Evolutionary conservation across 2,888 invertebrate genomes (phyloP).

Genomic region (Zaprionus obscuricornis): DNA sequence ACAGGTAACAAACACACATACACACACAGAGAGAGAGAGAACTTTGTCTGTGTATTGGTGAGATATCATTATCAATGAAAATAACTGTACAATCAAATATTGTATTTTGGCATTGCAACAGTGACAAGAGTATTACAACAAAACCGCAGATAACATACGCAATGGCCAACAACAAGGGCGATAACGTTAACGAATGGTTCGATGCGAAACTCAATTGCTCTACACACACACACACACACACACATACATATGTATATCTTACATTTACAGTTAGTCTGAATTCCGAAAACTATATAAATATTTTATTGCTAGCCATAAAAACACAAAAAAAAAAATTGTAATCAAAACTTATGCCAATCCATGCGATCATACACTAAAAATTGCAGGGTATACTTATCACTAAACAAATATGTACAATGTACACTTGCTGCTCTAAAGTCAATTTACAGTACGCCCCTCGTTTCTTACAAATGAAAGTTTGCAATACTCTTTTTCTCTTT

Average conservation of each 20-base stretch:
- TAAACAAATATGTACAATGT: not conserved
- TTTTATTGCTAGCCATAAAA: too few relatives aligned
- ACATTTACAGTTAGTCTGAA: too few relatives aligned
- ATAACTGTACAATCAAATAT: conserved; percentile 57
- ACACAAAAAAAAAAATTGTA: too few relatives aligned
- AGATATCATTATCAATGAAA: conserved; percentile 71
- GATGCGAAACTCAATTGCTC: conserved; percentile 17
- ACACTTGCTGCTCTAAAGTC: not conserved
- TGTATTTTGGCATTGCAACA: conserved; percentile 57
- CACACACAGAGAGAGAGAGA: conserved; percentile 1
- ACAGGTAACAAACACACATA: conserved; percentile 11
- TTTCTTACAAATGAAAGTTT: conserved; percentile 1
- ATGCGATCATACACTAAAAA: too few relatives aligned
- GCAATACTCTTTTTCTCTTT: too few relatives aligned
- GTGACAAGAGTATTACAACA: conserved; percentile 37
- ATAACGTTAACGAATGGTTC: conserved; percentile 26
- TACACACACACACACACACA: too few relatives aligned
- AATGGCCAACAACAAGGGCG: conserved; percentile 25
- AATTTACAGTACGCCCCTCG: conserved; percentile 31
- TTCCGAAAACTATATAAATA: too few relatives aligned
- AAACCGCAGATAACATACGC: too few relatives aligned
- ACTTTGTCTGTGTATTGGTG: conserved; percentile 1
- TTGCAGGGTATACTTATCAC: conserved; percentile 11
- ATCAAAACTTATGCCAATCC: too few relatives aligned
- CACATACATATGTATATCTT: too few relatives aligned